These are phyloP conservation scores for Suncus etruscus DNA, from an alignment of 2,113 vertebrate species.

Conservation along the genomic window DNA sequence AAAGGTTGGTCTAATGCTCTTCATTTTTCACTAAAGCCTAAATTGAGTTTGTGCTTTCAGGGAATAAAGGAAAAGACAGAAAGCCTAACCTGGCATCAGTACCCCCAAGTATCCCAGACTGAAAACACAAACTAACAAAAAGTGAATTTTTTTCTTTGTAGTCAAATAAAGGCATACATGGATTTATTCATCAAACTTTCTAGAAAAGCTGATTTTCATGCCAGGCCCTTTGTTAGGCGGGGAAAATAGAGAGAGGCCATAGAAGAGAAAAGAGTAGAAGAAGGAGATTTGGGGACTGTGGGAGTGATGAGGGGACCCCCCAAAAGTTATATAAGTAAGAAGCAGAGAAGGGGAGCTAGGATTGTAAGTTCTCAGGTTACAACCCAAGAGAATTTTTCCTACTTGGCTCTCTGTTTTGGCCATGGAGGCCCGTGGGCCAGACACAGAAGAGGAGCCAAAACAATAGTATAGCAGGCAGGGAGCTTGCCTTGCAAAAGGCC, in stretches of 20 bases:
- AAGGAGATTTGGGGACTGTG: accelerated
- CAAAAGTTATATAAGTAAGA: background rate
- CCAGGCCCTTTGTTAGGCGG: background rate
- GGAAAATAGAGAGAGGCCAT: background rate
- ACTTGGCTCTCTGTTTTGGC: conserved; percentile 7
- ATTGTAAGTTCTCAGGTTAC: background rate
- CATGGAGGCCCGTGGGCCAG: background rate
- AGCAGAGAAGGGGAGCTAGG: background rate
- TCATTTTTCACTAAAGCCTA: conserved; percentile 81
- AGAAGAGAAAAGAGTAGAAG: too few species aligned
- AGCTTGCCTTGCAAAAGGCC: too few species aligned
- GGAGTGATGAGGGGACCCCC: background rate
- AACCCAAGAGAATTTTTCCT: background rate
- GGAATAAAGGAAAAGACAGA: conserved; percentile 82
- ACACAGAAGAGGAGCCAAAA: background rate
- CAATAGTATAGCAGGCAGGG: too few species aligned
- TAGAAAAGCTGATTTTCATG: background rate
- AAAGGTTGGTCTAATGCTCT: conserved; percentile 82
- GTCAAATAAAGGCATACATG: conserved; percentile 53
- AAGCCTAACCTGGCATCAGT: conserved; percentile 75
- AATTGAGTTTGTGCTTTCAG: conserved; percentile 81
- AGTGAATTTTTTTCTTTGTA: conserved; percentile 56
- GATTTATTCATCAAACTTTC: conserved; percentile 3
- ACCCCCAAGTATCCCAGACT: conserved; percentile 44
- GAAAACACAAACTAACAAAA: background rate